These are phyloP conservation scores for Plectrocnemia conspersa DNA, from an alignment of 1,140 invertebrate species.

Conservation along the genomic window DNA sequence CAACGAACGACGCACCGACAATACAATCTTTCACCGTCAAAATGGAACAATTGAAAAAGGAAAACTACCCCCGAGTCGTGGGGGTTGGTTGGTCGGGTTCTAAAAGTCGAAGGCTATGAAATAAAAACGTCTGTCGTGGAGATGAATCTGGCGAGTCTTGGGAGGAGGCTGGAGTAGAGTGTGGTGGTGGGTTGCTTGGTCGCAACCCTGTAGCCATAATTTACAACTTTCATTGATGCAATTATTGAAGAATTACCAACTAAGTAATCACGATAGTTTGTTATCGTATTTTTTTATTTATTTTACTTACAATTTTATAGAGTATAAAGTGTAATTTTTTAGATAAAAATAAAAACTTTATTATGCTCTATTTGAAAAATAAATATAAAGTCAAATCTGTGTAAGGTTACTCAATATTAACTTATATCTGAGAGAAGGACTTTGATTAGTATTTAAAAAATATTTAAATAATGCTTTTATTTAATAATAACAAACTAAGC, in stretches of 20 bases:
- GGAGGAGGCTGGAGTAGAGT: too few species aligned
- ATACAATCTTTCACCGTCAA: constrained; percentile 23
- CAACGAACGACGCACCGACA: constrained; percentile 12
- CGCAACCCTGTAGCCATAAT: not conserved
- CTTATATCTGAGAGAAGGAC: too few species aligned
- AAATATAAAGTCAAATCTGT: too few species aligned
- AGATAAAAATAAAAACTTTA: too few species aligned
- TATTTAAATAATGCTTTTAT: too few species aligned
- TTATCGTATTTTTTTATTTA: not conserved
- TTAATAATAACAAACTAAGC: too few species aligned
- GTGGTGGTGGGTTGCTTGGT: too few species aligned
- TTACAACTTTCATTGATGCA: not conserved
- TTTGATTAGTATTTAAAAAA: too few species aligned
- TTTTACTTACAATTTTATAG: not conserved
- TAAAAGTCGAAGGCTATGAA: constrained; percentile 27
- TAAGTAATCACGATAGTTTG: too few species aligned
- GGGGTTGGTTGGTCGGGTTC: constrained; percentile 5
- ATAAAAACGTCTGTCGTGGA: constrained; percentile 28
- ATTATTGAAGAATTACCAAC: constrained; percentile 1
- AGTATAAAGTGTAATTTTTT: not conserved
- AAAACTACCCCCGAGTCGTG: constrained; percentile 18
- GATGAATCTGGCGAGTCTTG: constrained; percentile 20
- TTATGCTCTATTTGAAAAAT: too few species aligned
- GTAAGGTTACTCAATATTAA: too few species aligned
- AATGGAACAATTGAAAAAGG: constrained; percentile 30